Base-by-base conservation (phyloP, 2,113 vertebrate genomes). In the Gopherus flavomarginatus region DNA sequence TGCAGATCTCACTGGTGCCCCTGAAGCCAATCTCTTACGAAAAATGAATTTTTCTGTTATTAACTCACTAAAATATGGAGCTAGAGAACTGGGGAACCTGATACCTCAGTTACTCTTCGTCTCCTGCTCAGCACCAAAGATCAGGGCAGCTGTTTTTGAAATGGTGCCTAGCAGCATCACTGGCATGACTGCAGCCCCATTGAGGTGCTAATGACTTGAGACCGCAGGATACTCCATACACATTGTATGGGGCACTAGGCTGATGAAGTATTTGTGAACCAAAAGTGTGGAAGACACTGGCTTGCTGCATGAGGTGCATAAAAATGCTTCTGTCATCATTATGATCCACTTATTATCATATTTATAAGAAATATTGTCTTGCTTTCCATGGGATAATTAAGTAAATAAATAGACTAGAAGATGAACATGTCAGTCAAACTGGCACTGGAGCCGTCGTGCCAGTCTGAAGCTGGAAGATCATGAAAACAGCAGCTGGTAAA, bases 381-480 rank as follows among this genome's bases (percentile, higher is more conserved):
- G 49, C 72, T 96, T 47, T 3, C 93, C 83, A 80, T 89, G 50
- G 80, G 82, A 91, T 97, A 97, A 97, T 97, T 97, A 97, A 89
- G 89, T 92, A 91, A 91, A 77, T 72, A 97, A 95, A 97, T 91
- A 94, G 96, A 90, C 96, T 92, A 89, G 95, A 96, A 95, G 94
- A 95, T 87, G 93, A 97, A 96, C 50, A 83, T 0, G 42, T 92
- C 96, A 95, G 14, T 97, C 96, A 96, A 82, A 82, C 29, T 3
- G 53, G 77, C 72, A 90, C 27, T 50, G 81, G 78, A 93, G 90
- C 85, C 87, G 17, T 13, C 8, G 6, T 0, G 0, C 8, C 79
- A 84, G 38, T 29, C 86, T 88, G 90, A 94, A 87, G 80, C 81
- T 92, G 90, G 62, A 80, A 94, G 80, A 65, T 69, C 85, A 26